Conservation (phyloP, 2,797 vertebrate species). For the Typhlichthys eigenmanni region DNA sequence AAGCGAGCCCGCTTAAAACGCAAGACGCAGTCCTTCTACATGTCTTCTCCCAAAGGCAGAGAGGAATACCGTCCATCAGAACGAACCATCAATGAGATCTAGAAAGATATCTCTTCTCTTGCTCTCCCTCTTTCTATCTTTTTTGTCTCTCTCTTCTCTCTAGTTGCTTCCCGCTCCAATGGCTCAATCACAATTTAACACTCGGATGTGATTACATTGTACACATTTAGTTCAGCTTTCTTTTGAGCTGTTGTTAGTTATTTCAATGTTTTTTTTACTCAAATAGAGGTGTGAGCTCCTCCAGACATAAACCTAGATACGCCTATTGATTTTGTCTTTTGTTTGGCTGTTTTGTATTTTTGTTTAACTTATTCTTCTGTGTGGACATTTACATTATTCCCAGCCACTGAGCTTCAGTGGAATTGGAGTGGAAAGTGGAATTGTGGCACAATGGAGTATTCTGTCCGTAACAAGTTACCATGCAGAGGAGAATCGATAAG, state of each 20-base stretch:
- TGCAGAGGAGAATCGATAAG: constrained; percentile 46
- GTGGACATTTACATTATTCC: constrained; percentile 32
- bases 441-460: constrained; percentile 26
- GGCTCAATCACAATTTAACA: constrained; percentile 42
- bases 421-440: constrained; percentile 10
- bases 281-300: constrained; percentile 24
- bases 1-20: constrained; percentile 94
- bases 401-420: constrained; percentile 21
- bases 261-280: constrained; percentile 8
- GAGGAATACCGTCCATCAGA: constrained; percentile 90
- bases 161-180: constrained; percentile 31
- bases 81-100: constrained; percentile 96
- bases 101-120: constrained; percentile 44
- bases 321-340: constrained; percentile 15
- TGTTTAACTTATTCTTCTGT: constrained; percentile 18
- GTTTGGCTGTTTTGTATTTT: neutral
- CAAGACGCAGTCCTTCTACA: constrained; percentile 97
- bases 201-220: constrained; percentile 30
- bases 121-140: neutral
- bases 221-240: constrained; percentile 15
- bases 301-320: constrained; percentile 35
- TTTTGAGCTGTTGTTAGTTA: constrained; percentile 22
- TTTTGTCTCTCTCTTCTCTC: constrained; percentile 10
- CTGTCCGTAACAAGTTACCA: constrained; percentile 24
- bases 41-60: constrained; percentile 81